Percentiles rank a stretch among this genome's conserved stretches.
These are phyloP conservation scores for Periophthalmus modestus DNA, from an alignment of 2,113 vertebrate genomes.

Conservation along the genomic window DNA sequence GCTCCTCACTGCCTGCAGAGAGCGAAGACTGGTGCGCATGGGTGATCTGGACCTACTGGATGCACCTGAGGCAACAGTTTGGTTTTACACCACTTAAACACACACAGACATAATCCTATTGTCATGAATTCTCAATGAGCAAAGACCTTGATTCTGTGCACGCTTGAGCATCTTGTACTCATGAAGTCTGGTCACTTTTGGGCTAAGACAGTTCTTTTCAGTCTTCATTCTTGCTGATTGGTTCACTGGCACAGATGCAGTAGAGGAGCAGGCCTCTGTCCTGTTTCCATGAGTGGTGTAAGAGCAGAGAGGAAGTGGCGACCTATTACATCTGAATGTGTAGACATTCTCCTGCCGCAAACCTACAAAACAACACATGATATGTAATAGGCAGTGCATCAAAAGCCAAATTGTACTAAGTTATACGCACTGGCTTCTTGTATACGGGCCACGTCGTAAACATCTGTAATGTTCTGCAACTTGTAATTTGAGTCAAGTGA, in stretches of 20 bases:
- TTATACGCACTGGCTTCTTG: constrained; percentile 82
- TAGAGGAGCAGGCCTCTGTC: background rate
- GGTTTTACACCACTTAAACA: background rate
- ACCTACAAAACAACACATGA: constrained; percentile 60
- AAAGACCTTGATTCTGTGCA: constrained; percentile 74
- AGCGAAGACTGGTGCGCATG: constrained; percentile 66
- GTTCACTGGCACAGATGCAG: constrained; percentile 2
- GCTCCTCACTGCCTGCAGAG: constrained; percentile 68
- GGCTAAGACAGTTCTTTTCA: constrained; percentile 44
- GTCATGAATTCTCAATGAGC: background rate
- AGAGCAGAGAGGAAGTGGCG: constrained; percentile 67
- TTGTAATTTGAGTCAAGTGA: constrained; percentile 74
- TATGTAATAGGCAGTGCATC: background rate
- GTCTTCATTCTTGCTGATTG: constrained; percentile 50
- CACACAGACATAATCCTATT: background rate
- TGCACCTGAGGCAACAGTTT: constrained; percentile 22
- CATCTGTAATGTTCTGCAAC: constrained; percentile 82
- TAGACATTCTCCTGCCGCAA: constrained; percentile 79
- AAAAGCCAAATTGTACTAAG: background rate
- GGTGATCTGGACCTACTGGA: constrained; percentile 35
- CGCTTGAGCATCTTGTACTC: constrained; percentile 81
- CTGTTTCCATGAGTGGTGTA: constrained; percentile 48
- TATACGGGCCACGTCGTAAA: constrained; percentile 81
- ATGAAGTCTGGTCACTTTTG: constrained; percentile 62
- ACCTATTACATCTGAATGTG: constrained; percentile 72